These are phyloP conservation scores for Hypocryptadius cinnamomeus DNA, from an alignment of 2,113 vertebrate genomes.

Conservation along the genomic window DNA sequence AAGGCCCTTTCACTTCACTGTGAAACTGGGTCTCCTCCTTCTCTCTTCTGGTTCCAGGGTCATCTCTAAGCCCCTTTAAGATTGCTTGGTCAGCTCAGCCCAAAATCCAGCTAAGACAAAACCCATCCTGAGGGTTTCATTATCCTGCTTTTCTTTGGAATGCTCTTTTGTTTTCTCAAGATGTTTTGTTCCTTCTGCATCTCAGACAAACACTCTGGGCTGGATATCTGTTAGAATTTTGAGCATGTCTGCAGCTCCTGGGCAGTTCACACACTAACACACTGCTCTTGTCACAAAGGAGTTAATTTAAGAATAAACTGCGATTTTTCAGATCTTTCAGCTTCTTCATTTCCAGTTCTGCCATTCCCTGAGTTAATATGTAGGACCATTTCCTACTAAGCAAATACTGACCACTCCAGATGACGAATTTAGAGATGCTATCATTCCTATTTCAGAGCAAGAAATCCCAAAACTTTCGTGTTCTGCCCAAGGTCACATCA, in stretches of 20 bases:
- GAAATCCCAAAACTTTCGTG: background rate
- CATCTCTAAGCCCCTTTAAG: constrained; percentile 77
- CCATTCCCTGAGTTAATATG: background rate
- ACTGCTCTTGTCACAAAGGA: background rate
- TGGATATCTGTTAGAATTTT: background rate
- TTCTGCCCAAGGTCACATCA: constrained; percentile 18
- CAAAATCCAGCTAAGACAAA: constrained; percentile 90
- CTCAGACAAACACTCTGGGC: background rate
- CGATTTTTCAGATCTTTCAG: background rate
- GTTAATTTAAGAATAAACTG: background rate
- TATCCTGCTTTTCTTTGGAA: constrained; percentile 73
- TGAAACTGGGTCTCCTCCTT: background rate
- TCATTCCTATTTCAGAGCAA: background rate
- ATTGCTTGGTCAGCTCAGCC: constrained; percentile 75
- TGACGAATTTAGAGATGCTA: background rate
- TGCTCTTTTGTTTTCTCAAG: constrained; percentile 2
- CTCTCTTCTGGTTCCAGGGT: constrained; percentile 64
- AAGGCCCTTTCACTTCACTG: background rate
- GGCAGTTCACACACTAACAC: background rate
- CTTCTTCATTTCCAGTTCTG: background rate
- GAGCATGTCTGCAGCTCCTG: background rate
- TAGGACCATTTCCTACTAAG: background rate
- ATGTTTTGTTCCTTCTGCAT: background rate
- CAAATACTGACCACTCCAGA: background rate
- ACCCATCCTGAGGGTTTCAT: constrained; percentile 79